Evolutionary conservation across 1,140 invertebrate species (phyloP).

Genomic region (Dinothrombium tinctorium): DNA sequence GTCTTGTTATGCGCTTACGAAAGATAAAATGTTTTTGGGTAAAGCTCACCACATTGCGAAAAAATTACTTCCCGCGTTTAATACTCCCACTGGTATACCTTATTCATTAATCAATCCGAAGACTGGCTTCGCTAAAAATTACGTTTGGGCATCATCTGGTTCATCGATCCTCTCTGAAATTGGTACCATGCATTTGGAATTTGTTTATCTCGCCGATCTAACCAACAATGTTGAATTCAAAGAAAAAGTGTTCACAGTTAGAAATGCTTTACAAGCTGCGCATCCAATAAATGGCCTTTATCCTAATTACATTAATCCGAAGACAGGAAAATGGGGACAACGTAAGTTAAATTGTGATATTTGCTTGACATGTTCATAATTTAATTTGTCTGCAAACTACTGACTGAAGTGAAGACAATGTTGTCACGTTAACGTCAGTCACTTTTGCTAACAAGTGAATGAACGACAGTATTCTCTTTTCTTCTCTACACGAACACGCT

Average conservation of each 20-base stretch:
- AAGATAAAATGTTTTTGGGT: constrained; percentile 73
- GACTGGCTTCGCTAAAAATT: constrained; percentile 59
- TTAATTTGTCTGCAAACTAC: no score
- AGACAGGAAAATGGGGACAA: constrained; percentile 89
- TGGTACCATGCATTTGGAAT: constrained; percentile 89
- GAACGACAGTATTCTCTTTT: no score
- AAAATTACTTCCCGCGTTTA: constrained; percentile 83
- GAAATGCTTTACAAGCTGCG: constrained; percentile 51
- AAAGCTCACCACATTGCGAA: constrained; percentile 80
- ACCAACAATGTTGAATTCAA: constrained; percentile 73
- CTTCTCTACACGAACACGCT: no score
- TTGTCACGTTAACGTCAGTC: no score
- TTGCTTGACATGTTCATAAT: no score
- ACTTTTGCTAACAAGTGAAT: no score
- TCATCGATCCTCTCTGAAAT: constrained; percentile 93
- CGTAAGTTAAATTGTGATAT: constrained; percentile 41
- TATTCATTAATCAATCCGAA: constrained; percentile 73
- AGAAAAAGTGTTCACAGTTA: constrained; percentile 51
- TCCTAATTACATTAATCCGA: constrained; percentile 88
- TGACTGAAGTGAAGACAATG: no score
- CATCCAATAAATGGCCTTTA: constrained; percentile 78
- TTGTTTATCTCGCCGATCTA: constrained; percentile 77
- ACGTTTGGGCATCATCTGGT: constrained; percentile 85
- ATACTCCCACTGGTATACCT: constrained; percentile 93
- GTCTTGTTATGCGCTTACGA: constrained; percentile 74